Percentiles rank a stretch among this genome's conserved stretches.
Evolutionary conservation across 2,113 vertebrate species (phyloP).

Genomic region (Malurus melanocephalus): DNA sequence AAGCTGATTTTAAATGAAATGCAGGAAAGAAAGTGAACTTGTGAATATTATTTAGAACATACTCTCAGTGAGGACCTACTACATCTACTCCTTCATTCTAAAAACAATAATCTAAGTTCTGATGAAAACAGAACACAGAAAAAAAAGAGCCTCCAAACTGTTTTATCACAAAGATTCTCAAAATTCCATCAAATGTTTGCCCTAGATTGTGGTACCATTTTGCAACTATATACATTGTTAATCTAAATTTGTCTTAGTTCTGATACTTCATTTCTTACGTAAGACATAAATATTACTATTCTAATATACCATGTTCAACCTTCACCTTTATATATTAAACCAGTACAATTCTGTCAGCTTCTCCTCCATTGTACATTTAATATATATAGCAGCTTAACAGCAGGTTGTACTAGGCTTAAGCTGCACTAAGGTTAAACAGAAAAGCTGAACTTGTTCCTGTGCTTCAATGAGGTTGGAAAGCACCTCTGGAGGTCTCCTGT

Average conservation of each 20-base stretch:
- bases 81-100: not conserved
- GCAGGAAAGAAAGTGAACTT: not conserved
- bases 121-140: not conserved
- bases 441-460: not conserved
- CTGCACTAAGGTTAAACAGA: not conserved
- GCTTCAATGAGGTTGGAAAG: not conserved
- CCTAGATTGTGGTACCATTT: not conserved
- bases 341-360: not conserved
- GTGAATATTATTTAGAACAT: not conserved
- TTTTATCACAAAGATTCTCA: not conserved
- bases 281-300: not conserved
- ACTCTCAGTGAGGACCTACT: not conserved
- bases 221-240: not conserved
- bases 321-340: not conserved
- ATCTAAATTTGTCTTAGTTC: not conserved
- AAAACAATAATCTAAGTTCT: not conserved
- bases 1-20: not conserved
- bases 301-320: not conserved
- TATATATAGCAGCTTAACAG: not conserved
- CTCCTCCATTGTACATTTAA: not conserved
- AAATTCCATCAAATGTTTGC: accelerated
- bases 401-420: not conserved
- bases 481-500: not conserved
- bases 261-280: not conserved
- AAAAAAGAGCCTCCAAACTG: not conserved